phyloP scores from a whole-genome alignment of 30 jellyfish, hydroid and myxozoan genomes.

The Hydra vulgaris region DNA sequence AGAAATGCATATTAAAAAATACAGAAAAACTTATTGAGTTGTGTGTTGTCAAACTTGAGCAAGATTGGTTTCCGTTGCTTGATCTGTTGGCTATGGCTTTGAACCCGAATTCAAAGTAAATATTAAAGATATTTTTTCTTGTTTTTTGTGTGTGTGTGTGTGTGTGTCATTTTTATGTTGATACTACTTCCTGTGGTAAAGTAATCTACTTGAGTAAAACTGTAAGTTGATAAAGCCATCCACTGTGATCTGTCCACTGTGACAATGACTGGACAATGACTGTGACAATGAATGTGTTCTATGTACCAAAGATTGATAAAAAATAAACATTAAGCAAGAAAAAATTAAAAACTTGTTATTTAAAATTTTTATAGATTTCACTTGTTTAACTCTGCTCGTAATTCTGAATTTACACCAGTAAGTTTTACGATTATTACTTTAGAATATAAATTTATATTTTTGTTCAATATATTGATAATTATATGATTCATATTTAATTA shows the following conservation, averaged over 20 bases:
- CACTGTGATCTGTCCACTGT: too few relatives aligned
- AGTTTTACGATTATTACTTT: background rate
- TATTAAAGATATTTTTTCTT: background rate
- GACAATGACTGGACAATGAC: too few relatives aligned
- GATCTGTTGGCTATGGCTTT: slow-evolving; percentile 79
- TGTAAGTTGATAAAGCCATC: too few relatives aligned
- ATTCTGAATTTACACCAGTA: slow-evolving; percentile 37
- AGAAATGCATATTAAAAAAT: slow-evolving; percentile 79
- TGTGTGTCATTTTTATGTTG: too few relatives aligned
- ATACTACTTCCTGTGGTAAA: too few relatives aligned
- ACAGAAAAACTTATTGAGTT: slow-evolving; percentile 80
- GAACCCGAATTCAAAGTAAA: slow-evolving; percentile 60
- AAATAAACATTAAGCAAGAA: too few relatives aligned
- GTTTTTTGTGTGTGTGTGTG: background rate
- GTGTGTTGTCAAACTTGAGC: slow-evolving; percentile 81
- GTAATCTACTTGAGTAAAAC: too few relatives aligned
- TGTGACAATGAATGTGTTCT: too few relatives aligned
- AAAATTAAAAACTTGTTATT: too few relatives aligned
- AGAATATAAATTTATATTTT: background rate
- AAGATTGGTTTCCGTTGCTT: slow-evolving; percentile 93
- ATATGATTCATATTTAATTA: too few relatives aligned
- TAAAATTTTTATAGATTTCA: slow-evolving; percentile 56
- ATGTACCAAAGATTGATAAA: too few relatives aligned
- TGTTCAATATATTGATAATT: too few relatives aligned
- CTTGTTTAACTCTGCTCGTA: slow-evolving; percentile 72